Evolutionary conservation across 2,888 invertebrate genomes (phyloP).

Genomic region (Trisateles emortualis): DNA sequence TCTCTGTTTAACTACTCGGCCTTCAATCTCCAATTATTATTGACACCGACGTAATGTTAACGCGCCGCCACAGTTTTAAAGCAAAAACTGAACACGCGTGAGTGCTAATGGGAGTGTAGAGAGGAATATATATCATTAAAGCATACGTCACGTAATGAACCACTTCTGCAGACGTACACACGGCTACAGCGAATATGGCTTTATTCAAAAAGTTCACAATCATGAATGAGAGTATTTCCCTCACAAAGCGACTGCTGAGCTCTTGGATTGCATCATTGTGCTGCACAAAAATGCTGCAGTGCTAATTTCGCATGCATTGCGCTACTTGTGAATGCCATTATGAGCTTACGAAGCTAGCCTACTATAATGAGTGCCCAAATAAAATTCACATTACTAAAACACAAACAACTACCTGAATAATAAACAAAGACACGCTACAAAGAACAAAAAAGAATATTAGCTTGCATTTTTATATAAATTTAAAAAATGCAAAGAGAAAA

Average conservation of each 20-base stretch:
- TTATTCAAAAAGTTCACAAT: conserved; percentile 79
- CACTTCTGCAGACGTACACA: conserved; percentile 57
- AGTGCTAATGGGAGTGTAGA: conserved; percentile 10
- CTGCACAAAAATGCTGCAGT: conserved; percentile 77
- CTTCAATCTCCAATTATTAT: conserved; percentile 45
- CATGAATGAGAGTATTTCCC: conserved; percentile 66
- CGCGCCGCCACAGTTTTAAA: conserved; percentile 16
- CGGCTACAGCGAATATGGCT: conserved; percentile 63
- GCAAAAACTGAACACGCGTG: conserved; percentile 22
- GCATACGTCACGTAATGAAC: conserved; percentile 61
- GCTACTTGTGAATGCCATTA: conserved; percentile 72
- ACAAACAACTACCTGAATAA: conserved; percentile 1
- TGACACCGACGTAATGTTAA: conserved; percentile 15
- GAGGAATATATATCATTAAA: conserved; percentile 44
- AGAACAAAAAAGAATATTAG: background rate
- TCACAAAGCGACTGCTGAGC: conserved; percentile 72
- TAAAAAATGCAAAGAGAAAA: conserved; percentile 11
- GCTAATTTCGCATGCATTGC: conserved; percentile 77
- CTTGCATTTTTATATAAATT: background rate
- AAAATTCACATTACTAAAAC: conserved; percentile 28
- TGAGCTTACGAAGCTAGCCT: conserved; percentile 60
- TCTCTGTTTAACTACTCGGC: conserved; percentile 33
- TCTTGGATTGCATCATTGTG: conserved; percentile 80
- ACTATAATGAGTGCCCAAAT: conserved; percentile 51
- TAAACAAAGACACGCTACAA: conserved; percentile 3